Base-by-base conservation (phyloP, 2,888 invertebrate genomes). In the Campoplex capitator region DNA sequence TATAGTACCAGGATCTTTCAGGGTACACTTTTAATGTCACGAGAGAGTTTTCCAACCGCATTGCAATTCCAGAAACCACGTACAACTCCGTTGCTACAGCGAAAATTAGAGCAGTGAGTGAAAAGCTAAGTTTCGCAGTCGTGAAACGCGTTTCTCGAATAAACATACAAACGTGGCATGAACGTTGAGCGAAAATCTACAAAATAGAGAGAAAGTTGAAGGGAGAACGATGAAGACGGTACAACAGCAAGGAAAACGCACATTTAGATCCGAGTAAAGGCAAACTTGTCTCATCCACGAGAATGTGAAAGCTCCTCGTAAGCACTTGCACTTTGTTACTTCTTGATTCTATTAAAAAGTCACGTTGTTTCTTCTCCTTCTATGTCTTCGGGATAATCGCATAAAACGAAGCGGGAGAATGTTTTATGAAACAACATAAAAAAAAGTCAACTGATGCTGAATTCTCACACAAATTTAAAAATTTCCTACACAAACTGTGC, bases 111-210 rank as follows among this genome's bases (percentile, higher is more conserved):
- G 56, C 51, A 56, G 65, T 8, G 62, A 38, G 65, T 56, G 45
- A 78, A 76, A 65, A 85, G 86, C 81, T 38, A 88, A 89, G 87
- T 88, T 88, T 81, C 84, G 56, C 83, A 83, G 82, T 77, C 82
- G 74, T 79, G 73, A 87, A 77, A 76, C 80, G 84, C 88, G 84
- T 84, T 65, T 77, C 80, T 68, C 77, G 84, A 84, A 87, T 84
- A 84, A 84, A 87, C 81, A 77, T 81, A 83, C 62, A 54, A 71
- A 32, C 42, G 74, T 23, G 54, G 73, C n/a, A 38, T 78, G 62
- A 84, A 62, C 23, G n/a, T 45, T 45, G 56, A 28, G 23, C 56
- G 56, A 58, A 51, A 48, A 45, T 23, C 13, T 45, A 71, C 45
- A 48, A 16, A 23, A 70, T 23, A 58, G 58, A 54, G 45, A 42